These are phyloP conservation scores for Nemapogon koenigi DNA, from an alignment of 2,888 invertebrate genomes.

Conservation along the genomic window DNA sequence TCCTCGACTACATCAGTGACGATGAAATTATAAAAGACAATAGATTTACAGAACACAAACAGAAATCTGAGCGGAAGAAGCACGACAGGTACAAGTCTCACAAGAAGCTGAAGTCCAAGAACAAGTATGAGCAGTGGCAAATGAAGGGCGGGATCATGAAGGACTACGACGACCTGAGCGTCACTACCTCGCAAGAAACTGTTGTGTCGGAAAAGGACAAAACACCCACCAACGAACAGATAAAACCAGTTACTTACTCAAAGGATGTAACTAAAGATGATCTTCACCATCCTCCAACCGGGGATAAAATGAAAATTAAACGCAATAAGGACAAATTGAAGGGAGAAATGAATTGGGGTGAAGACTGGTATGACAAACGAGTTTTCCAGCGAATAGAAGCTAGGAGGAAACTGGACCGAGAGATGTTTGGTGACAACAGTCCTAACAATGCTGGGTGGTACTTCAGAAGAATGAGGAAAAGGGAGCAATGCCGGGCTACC, in stretches of 20 bases:
- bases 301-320: not conserved
- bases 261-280: conserved; percentile 21
- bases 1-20: conserved; percentile 29
- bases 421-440: conserved; percentile 29
- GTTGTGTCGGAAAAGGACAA: no score
- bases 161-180: conserved; percentile 41
- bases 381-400: conserved; percentile 37
- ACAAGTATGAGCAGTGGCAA: conserved; percentile 54
- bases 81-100: conserved; percentile 37
- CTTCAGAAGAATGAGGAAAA: conserved; percentile 49
- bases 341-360: conserved; percentile 18
- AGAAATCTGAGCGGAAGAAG: conserved; percentile 40
- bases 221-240: not conserved
- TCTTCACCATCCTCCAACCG: no score
- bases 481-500: conserved; percentile 49
- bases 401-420: conserved; percentile 40
- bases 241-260: not conserved
- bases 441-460: conserved; percentile 49
- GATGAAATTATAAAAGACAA: conserved; percentile 46
- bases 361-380: conserved; percentile 43
- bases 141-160: conserved; percentile 48
- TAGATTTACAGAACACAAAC: conserved; percentile 35
- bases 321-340: conserved; percentile 13
- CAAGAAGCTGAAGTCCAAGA: conserved; percentile 47
- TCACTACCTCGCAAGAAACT: conserved; percentile 30